Percentiles rank a stretch among this genome's conserved stretches.
Evolutionary conservation across 2,797 vertebrate genomes (phyloP).

Genomic region (Falco novaeseelandiae): DNA sequence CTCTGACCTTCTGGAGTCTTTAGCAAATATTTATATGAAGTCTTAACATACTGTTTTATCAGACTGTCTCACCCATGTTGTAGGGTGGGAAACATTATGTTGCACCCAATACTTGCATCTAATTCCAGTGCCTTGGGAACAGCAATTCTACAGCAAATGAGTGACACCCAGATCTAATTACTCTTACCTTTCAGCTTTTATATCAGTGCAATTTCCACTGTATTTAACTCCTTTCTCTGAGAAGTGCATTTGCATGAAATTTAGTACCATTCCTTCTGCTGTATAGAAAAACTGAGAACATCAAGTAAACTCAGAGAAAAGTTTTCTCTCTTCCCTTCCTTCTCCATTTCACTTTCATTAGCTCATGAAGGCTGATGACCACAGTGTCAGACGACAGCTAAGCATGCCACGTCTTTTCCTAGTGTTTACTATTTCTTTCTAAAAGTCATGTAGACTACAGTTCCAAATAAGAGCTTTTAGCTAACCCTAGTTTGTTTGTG

Average conservation of each 20-base stretch:
- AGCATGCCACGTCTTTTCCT: neutral
- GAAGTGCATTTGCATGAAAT: neutral
- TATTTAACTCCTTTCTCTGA: neutral
- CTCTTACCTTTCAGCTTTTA: neutral
- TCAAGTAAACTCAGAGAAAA: neutral
- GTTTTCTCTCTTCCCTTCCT: neutral
- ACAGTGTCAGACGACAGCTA: neutral
- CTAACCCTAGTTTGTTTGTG: neutral
- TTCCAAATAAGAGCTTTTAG: neutral
- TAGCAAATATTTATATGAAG: neutral
- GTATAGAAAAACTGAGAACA: neutral
- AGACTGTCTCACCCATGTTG: neutral
- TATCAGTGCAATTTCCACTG: neutral
- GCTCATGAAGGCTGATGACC: neutral
- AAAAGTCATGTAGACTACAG: neutral
- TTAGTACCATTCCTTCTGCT: neutral
- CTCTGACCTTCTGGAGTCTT: neutral
- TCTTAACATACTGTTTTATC: neutral
- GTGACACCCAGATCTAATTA: neutral
- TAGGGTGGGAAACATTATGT: neutral
- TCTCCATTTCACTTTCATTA: neutral
- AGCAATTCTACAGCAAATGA: neutral
- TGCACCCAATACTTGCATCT: neutral
- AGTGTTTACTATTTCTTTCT: neutral
- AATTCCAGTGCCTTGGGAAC: neutral